phyloP scores from a whole-genome alignment of 2,888 invertebrate genomes.

The Aplocera efformata region DNA sequence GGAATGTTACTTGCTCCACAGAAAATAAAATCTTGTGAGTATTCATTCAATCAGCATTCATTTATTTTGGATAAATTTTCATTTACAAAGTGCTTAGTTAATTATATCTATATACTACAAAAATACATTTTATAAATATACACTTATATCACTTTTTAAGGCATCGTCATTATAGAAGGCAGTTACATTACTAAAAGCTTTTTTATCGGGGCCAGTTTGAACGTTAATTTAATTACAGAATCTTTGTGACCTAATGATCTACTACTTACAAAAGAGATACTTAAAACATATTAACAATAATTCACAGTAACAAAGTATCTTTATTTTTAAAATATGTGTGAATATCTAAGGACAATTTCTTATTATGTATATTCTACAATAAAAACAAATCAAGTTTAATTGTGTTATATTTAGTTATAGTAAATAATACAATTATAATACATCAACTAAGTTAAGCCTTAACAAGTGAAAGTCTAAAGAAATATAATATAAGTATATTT shows the following conservation, averaged over 20 bases:
- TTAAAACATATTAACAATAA: too few species aligned
- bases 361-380: too few species aligned
- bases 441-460: conserved; percentile 43
- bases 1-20: too few species aligned
- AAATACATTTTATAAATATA: conserved; percentile 58
- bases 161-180: conserved; percentile 54
- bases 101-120: conserved; percentile 34
- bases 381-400: too few species aligned
- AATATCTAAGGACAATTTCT: too few species aligned
- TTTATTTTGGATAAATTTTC: conserved; percentile 61
- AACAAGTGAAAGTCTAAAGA: conserved; percentile 39
- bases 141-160: conserved; percentile 45
- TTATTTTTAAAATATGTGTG: too few species aligned
- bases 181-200: conserved; percentile 28
- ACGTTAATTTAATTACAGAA: not conserved
- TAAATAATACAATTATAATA: too few species aligned
- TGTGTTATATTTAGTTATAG: too few species aligned
- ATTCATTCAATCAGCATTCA: conserved; percentile 39
- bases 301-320: too few species aligned
- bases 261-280: too few species aligned
- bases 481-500: conserved; percentile 26
- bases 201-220: conserved; percentile 5
- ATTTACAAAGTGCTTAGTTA: conserved; percentile 51
- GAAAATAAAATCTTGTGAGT: conserved; percentile 24
- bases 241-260: too few species aligned